These are phyloP conservation scores for Cheilosia impressa DNA, from an alignment of 2,888 invertebrate species.

Conservation along the genomic window DNA sequence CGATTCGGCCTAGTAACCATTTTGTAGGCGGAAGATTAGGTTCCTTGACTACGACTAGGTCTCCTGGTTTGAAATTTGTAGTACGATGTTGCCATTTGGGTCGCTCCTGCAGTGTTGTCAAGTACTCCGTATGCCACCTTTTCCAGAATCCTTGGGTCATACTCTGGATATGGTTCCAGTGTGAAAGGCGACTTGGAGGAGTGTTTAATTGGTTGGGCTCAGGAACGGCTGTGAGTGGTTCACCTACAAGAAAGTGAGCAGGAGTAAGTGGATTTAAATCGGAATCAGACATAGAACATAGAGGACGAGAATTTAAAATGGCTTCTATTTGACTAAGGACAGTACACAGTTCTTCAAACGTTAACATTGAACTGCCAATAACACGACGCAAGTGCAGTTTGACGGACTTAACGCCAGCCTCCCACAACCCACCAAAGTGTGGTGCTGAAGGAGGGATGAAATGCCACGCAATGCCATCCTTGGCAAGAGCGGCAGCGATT, in stretches of 20 bases:
- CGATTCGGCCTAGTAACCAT: constrained; percentile 51
- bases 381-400: constrained; percentile 6
- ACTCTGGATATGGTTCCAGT: too few species aligned
- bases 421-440: too few species aligned
- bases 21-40: constrained; percentile 48
- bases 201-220: too few species aligned
- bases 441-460: too few species aligned
- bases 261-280: constrained; percentile 10
- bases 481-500: too few species aligned
- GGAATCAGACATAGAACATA: not conserved
- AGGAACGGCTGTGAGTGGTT: too few species aligned
- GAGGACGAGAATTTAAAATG: constrained; percentile 10
- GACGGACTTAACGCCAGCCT: not conserved
- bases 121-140: constrained; percentile 2
- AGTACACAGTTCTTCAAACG: not conserved
- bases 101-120: not conserved
- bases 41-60: constrained; percentile 39
- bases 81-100: too few species aligned
- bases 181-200: too few species aligned
- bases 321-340: constrained; percentile 9
- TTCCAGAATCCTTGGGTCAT: too few species aligned
- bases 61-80: too few species aligned
- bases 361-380: not conserved
- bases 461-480: too few species aligned
- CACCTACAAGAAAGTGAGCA: not conserved